phyloP scores from a whole-genome alignment of 1,140 invertebrate species.

The Dreissena polymorpha region DNA sequence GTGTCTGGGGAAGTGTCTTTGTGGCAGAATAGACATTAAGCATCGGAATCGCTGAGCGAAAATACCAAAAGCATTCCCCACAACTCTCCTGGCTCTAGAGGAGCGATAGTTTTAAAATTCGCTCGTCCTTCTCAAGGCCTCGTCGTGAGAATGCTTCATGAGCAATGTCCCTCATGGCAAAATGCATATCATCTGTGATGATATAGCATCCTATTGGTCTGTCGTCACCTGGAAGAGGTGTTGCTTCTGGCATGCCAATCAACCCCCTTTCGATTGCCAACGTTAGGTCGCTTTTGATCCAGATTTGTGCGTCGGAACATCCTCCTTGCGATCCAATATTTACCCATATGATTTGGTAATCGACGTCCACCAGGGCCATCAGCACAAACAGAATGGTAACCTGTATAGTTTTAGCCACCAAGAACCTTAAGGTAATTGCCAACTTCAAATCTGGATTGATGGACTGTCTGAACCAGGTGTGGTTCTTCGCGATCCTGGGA shows the following conservation, averaged over 20 bases:
- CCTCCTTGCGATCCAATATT: constrained; percentile 31
- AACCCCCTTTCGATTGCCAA: constrained; percentile 47
- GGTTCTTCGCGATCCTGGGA: no score
- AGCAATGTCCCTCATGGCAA: constrained; percentile 58
- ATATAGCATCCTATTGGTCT: constrained; percentile 55
- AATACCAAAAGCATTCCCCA: constrained; percentile 67
- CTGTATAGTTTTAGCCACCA: no score
- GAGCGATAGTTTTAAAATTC: constrained; percentile 77
- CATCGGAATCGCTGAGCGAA: no score
- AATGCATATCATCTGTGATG: constrained; percentile 70
- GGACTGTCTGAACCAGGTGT: no score
- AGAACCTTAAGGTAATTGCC: no score
- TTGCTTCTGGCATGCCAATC: constrained; percentile 59
- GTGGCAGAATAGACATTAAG: no score
- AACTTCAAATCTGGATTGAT: no score
- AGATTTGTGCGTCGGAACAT: constrained; percentile 21
- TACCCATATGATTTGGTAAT: constrained; percentile 5
- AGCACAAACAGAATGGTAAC: no score
- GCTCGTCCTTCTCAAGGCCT: constrained; percentile 53
- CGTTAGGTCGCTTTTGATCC: constrained; percentile 27
- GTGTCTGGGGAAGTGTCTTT: no score
- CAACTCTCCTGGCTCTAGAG: constrained; percentile 67
- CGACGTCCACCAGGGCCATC: constrained; percentile 30
- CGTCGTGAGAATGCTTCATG: constrained; percentile 64
- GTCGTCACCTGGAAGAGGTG: constrained; percentile 46